Evolutionary conservation across 2,113 vertebrate genomes (phyloP).

Genomic region (Prunella himalayana): DNA sequence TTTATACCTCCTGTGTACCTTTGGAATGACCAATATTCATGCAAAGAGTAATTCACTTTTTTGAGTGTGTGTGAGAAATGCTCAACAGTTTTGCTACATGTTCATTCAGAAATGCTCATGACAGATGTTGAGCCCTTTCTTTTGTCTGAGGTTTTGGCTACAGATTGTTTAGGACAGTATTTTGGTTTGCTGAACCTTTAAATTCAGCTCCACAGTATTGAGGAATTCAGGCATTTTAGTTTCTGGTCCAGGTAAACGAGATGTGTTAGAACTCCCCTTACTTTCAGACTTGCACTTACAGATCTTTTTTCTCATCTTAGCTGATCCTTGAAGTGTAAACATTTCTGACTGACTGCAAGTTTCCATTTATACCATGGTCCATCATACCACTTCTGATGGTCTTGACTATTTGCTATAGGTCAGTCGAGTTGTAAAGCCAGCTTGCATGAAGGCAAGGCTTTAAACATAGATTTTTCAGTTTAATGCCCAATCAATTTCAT

Average conservation of each 20-base stretch:
- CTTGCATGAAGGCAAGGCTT: neutral
- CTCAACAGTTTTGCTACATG: neutral
- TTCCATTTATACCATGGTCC: neutral
- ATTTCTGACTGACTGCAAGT: neutral
- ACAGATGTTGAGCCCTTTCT: neutral
- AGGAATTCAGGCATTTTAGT: neutral
- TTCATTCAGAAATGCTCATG: neutral
- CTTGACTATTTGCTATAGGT: neutral
- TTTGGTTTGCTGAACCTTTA: neutral
- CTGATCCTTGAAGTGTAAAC: neutral
- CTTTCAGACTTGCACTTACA: neutral
- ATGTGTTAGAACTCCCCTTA: neutral
- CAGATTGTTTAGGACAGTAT: neutral
- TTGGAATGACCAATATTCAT: neutral
- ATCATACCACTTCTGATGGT: neutral
- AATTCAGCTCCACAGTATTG: neutral
- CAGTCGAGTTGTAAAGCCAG: neutral
- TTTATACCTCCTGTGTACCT: neutral
- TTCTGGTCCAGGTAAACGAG: neutral
- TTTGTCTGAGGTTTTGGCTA: neutral
- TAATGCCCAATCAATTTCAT: constrained; percentile 12
- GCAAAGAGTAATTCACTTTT: neutral
- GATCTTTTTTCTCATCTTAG: neutral
- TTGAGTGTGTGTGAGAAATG: neutral
- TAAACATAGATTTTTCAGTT: constrained; percentile 29